Percentiles rank a stretch among this genome's conserved stretches.
Conservation (phyloP, 2,888 invertebrate genomes). For the Tanypteryx hageni region DNA sequence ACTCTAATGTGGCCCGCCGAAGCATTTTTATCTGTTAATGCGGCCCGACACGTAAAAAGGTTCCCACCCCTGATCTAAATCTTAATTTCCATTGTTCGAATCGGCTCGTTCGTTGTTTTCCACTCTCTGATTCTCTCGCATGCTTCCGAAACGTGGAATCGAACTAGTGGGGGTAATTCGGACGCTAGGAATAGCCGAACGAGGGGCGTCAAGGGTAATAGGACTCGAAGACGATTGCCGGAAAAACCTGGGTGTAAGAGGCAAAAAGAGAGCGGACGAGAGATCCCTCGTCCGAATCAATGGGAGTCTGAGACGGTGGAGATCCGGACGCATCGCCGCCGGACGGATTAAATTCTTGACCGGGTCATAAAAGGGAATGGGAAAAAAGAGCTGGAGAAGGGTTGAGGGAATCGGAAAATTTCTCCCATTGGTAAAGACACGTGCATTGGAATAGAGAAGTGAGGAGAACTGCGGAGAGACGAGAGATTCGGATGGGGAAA, state of each 20-base stretch:
- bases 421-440: neutral
- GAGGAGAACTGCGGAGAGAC: neutral
- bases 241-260: neutral
- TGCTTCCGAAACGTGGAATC: neutral
- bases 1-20: no score
- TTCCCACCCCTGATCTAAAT: no score
- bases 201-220: neutral
- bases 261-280: neutral
- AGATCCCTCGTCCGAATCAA: neutral
- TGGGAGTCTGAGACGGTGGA: neutral
- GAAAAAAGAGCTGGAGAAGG: neutral
- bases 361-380: neutral
- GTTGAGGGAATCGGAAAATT: neutral
- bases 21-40: no score
- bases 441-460: neutral
- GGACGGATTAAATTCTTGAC: slow-evolving; percentile 25
- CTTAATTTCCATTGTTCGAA: no score
- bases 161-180: neutral
- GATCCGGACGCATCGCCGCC: neutral
- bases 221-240: neutral
- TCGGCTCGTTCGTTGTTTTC: neutral
- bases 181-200: neutral
- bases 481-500: neutral
- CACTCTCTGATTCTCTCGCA: neutral
- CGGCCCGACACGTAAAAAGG: no score